Base-by-base conservation (phyloP, 2,888 invertebrate species). In the Drosophila kambysellisi region DNA sequence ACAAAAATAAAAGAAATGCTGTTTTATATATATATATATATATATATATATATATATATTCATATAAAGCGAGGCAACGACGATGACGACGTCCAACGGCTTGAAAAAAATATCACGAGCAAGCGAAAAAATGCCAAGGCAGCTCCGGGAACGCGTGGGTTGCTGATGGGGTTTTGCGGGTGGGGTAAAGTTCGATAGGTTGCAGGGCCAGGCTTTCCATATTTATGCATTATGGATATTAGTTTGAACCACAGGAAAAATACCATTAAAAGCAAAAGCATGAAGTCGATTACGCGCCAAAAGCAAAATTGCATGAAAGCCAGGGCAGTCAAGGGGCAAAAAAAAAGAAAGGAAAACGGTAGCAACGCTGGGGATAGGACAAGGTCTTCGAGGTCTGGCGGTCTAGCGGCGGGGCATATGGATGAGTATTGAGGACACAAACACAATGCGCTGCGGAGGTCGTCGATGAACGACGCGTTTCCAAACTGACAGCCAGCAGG, bases 151-250 rank as follows among this genome's bases (percentile, higher is more conserved):
- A 74, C 69, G 79, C 79, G 63, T 60, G 81, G 71, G 56, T 74
- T 64, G 71, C 54, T 43, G 64, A 33, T 52, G 58, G 63, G 41
- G 52, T n/a, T 46, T 51, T 37, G 43, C n/a, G 52, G 41, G 53
- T 25, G 39, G 48, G 53, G 54, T 60, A 52, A 32, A 66, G 81
- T 78, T 69, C 69, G 70, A 68, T 80, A 77, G 81, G 83, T 83
- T 83, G 86, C 61, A 79, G 87, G 82, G 77, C 73, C 72, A 62
- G 69, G 79, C 82, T 72, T 66, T 54, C 78, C 79, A 85, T 90
- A 88, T 88, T 90, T 88, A 89, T 90, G 88, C 91, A 88, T 88
- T 90, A 90, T 88, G 88, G 88, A 88, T 88, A 88, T 88, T 88
- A 89, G 90, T 89, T 89, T 85, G 88, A 89, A 89, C 88, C 88